Percentiles rank a stretch among this genome's conserved stretches.
Conservation (phyloP, 2,113 vertebrate species). For the Bos taurus region ARS-UCD2.0 NC_037339.1:34652001-34652500, state of each 20-base stretch:
- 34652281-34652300: neutral
- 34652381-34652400: neutral
- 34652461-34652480: neutral
- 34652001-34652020: neutral
- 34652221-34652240: neutral
- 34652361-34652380: neutral
- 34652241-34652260: neutral
- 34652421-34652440: neutral
- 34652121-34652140: neutral
- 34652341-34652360: neutral
- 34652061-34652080: accelerated
- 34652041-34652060: neutral
- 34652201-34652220: too few relatives aligned
- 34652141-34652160: neutral
- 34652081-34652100: neutral
- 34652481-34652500: neutral
- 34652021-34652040: neutral
- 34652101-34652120: accelerated
- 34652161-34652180: neutral
- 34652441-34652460: neutral
- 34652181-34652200: neutral
- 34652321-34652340: neutral
- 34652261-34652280: neutral
- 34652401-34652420: neutral
- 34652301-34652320: neutral